A percentile compares a stretch with the other conserved stretches of the same genome.
phyloP scores from a whole-genome alignment of 2,797 vertebrate genomes.

The Chiloscyllium punctatum region DNA sequence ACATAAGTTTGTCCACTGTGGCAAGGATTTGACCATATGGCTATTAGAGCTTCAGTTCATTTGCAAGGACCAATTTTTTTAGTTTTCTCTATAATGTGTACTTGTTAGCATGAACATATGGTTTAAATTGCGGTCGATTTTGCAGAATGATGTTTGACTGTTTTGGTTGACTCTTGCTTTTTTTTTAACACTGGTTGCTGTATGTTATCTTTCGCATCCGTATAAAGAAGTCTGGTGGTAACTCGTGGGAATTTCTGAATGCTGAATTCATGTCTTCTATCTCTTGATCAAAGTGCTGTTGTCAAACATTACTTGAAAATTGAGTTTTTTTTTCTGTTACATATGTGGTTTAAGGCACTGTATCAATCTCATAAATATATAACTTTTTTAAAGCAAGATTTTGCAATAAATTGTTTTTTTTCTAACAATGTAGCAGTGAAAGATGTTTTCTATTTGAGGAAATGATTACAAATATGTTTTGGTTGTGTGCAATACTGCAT shows the following conservation, averaged over 20 bases:
- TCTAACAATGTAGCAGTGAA: background rate
- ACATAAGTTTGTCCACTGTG: background rate
- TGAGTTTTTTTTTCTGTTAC: background rate
- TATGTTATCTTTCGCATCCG: background rate
- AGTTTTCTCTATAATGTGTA: background rate
- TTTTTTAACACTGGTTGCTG: background rate
- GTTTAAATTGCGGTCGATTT: background rate
- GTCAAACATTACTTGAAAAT: conserved; percentile 10
- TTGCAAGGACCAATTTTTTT: background rate
- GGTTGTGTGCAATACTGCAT: background rate
- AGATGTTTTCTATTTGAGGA: conserved; percentile 14
- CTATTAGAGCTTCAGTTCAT: background rate
- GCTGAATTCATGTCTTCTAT: background rate
- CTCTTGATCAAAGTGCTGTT: background rate
- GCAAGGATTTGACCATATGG: background rate
- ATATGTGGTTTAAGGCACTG: conserved; percentile 24
- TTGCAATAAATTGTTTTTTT: conserved; percentile 25
- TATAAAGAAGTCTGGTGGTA: background rate
- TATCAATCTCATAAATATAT: conserved; percentile 28
- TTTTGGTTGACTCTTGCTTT: background rate
- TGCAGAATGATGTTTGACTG: background rate
- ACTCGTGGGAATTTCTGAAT: background rate
- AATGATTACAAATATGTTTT: background rate
- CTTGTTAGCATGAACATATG: background rate
- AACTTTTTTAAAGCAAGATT: conserved; percentile 26